phyloP scores from a whole-genome alignment of 2,888 invertebrate species.

The Zaprionus bogoriensis region DNA sequence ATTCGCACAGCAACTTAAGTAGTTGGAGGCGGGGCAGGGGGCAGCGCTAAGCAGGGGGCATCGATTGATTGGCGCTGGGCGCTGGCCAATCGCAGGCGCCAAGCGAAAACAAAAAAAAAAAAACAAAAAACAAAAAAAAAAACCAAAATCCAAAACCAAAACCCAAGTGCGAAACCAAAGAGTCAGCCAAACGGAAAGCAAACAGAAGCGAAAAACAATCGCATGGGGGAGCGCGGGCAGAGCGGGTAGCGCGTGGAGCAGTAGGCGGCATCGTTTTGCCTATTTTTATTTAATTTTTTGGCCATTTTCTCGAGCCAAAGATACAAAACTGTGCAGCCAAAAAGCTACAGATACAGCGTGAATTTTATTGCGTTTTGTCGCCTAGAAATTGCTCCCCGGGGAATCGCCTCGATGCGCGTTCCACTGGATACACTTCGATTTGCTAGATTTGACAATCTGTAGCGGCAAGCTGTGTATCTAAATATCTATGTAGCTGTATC shows the following conservation, averaged over 20 bases:
- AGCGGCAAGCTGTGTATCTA: conserved; percentile 6
- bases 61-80: conserved; percentile 55
- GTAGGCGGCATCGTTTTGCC: conserved; percentile 49
- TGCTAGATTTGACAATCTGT: conserved; percentile 69
- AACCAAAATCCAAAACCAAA: conserved; percentile 15
- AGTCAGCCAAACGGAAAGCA: conserved; percentile 61
- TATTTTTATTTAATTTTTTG: conserved; percentile 63
- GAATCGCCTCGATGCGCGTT: conserved; percentile 53
- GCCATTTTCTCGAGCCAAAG: conserved; percentile 27
- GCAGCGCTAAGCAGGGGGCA: neutral
- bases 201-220: conserved; percentile 12
- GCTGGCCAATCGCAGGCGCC: conserved; percentile 30
- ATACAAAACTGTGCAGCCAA: conserved; percentile 11
- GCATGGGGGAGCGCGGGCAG: neutral
- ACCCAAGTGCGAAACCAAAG: conserved; percentile 45
- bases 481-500: neutral
- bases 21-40: neutral
- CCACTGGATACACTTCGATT: conserved; percentile 72
- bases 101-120: conserved; percentile 25
- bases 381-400: conserved; percentile 72
- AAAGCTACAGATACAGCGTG: conserved; percentile 8
- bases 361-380: conserved; percentile 53
- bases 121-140: neutral
- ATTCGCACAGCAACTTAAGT: conserved; percentile 7
- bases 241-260: neutral